Evolutionary conservation across 2,113 vertebrate species (phyloP).

Genomic region (Microcebus murinus): DNA sequence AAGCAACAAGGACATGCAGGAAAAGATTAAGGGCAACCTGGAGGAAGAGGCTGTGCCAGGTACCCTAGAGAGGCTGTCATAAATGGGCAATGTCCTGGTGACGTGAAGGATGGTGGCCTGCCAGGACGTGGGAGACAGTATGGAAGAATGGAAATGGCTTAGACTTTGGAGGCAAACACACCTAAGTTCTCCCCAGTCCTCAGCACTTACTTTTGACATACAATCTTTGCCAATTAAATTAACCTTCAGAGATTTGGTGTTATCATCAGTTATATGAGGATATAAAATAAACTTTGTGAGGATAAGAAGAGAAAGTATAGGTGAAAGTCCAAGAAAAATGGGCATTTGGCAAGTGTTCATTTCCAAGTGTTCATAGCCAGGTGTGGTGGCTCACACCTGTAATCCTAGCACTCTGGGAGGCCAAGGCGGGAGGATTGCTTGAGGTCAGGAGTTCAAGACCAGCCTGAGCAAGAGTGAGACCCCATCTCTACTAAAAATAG

Average conservation of each 20-base stretch:
- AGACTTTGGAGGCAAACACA: not conserved
- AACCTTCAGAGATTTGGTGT: not conserved
- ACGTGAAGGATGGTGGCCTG: not conserved
- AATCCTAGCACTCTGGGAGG: too few relatives aligned
- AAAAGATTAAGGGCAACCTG: not conserved
- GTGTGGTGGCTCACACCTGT: too few relatives aligned
- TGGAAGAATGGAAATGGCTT: not conserved
- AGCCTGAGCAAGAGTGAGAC: too few relatives aligned
- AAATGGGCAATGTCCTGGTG: too few relatives aligned
- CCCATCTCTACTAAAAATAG: too few relatives aligned
- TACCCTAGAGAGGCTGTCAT: not conserved
- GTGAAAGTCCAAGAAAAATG: not conserved
- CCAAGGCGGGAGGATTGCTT: too few relatives aligned
- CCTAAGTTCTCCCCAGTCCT: not conserved
- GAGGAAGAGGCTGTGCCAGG: not conserved
- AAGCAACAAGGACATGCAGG: not conserved
- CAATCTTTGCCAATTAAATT: not conserved
- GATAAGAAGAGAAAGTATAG: not conserved
- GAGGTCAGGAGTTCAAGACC: too few relatives aligned
- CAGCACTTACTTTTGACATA: not conserved
- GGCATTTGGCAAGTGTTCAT: not conserved
- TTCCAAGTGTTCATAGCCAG: not conserved
- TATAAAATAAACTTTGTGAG: not conserved
- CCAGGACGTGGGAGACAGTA: rapidly evolving
- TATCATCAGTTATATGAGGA: not conserved